Base-by-base conservation (phyloP, 2,888 invertebrate genomes). In the Portevinia maculata region DNA sequence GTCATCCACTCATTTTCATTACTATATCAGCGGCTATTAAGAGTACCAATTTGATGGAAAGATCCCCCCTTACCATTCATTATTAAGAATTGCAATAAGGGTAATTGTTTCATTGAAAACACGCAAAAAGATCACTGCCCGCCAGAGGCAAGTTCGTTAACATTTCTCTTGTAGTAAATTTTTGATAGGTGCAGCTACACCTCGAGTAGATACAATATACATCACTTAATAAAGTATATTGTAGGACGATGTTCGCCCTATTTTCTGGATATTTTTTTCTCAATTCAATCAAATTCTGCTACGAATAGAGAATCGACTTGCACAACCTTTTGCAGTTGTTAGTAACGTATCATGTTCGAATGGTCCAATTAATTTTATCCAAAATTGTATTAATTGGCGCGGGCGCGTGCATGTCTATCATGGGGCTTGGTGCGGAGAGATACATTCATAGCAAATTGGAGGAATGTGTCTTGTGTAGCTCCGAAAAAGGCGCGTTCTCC, bases 331-430 rank as follows among this genome's bases (percentile, higher is more conserved):
- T 37, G 3, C 13, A 24, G 39, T 59, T 59, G 59, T 30, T 44
- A 17, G 19, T 2, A 39, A 6, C 13, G 24, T 37, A 62, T 62
- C 48, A 48, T 64, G 37, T 64, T 39, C 28, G 37, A 64, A n/a
- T 50, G 64, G 50, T 50, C 64, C 64, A 64, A 64, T 64, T 64
- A 64, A 50, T 50, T 64, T 13, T 28, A 37, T 39, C 50, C 7
- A 50, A 64, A 3, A 50, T 28, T 28, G 62, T 13, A 17, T 37
- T 34, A 24, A 37, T 34, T 48, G 48, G 21, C 24, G n/a, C 39
- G 39, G 13, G 39, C 19, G 32, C 59, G 30, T 19, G 28, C 37
- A 21, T 57, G 59, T 59, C 59, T 44, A 32, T 32, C 59, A 44
- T 41, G 17, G 17, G 57, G 59, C 44, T 59, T 59, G 59, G 59